Evolutionary conservation across 2,888 invertebrate genomes (phyloP), one percentile per base, ranked within the genome.

Genomic region (Onchidella celtica): DNA sequence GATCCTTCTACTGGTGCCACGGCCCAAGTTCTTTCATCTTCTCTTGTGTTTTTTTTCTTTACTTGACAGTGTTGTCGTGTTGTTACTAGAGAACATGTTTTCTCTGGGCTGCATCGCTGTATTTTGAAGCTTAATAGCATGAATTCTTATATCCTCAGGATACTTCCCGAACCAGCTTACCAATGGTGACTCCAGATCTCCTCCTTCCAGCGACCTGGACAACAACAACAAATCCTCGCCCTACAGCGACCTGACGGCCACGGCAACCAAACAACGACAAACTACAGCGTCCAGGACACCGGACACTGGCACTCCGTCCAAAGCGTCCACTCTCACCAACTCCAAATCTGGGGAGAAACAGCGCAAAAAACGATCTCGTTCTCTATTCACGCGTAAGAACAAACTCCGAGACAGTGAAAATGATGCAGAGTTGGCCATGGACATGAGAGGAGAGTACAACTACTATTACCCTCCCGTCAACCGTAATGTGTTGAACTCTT

Each of bases 311-410:
- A 34, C 72, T 6, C 21, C 79, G 47, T 24, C 59, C 32, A 72
- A 63, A 29, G 32, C 57, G 6, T 57, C 68, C n/a, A 57, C 34
- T 9, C 57, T 69, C 29, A 21, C n/a, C 2, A 72, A 6, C 14
- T n/a, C 72, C 27, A 75, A 75, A 36, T 29, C 81, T 6, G 27
- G 3, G 0, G 81, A 81, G 40, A 81, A 81, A 61, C 81, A 47
- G 34, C 68, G 81, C 11, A 73, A 81, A 38, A 81, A 81, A 47
- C 68, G 81, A n/a, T 81, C 81, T 17, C 68, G 81, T 1, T 81
- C 81, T n/a, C 59, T 81, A 40, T 81, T 81, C 47, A 66, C 81
- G 3, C 74, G 79, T 0, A 80, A 81, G 38, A 81, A 75, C 38
- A 81, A 81, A 69, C 75, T 75, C 1, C 68, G 81, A 4, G 81